Evolutionary conservation across 2,888 invertebrate genomes (phyloP), one percentile per base, ranked within the genome.

Genomic region (Acleris cristana): DNA sequence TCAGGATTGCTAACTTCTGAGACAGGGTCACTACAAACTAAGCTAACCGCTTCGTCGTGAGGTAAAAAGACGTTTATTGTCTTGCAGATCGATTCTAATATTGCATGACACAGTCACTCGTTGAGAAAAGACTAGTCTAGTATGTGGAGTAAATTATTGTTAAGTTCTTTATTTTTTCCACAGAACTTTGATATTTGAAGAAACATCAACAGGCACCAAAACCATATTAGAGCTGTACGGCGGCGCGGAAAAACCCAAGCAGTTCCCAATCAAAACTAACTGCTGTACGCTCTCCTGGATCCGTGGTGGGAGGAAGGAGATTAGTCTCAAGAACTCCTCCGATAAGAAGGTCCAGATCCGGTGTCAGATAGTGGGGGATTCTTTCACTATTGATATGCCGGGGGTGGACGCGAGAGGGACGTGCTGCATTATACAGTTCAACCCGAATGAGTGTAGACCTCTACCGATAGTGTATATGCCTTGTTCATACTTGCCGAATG

Each of bases 231-330:
- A 88, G 53, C 76, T 92, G 8, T 67, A 70, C 23, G 87, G 87
- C 7, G 89, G 89, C 2, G 62, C 74, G 2, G 87, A 88, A 0
- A 82, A 78, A 48, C 81, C 83, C 0, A 87, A 83, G 72, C 65
- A 73, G 0, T 92, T 92, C 69, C 92, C 92, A 0, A 85, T 92
- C 23, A 90, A 90, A 70, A 90, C 89, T 0, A 92, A 85, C 68
- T 76, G 82, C 70, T 80, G 74, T 48, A 76, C 76, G 1, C 75
- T 92, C 71, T 89, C 90, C 0, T 92, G 89, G 88, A 86, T 91
- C 4, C 79, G 87, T 2, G 64, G 82, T 0, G 91, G 87, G 1
- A 74, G 88, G 8, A 92, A 89, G 64, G 90, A 92, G 59, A 76
- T 92, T 1, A 91, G 88, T 62, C 69, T 92, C 63, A 90, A 90